Base-by-base conservation (phyloP, 2,113 vertebrate species). In the Cettia cetti region DNA sequence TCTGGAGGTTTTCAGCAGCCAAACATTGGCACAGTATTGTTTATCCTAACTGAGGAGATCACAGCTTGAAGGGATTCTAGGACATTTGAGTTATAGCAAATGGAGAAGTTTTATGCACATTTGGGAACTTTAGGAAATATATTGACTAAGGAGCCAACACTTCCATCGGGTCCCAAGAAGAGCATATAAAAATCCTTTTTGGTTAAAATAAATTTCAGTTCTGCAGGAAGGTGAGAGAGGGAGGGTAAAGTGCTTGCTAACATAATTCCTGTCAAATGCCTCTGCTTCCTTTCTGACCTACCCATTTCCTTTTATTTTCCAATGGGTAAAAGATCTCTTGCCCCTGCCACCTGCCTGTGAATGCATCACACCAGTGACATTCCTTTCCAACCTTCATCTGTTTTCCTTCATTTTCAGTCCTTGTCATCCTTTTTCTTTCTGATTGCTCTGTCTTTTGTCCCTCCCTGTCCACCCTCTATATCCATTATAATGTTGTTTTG, bases 1-100 rank as follows among this genome's bases (percentile, higher is more conserved):
- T 92, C 84, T 78, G 56, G 69, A 94, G 81, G 78, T 87, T 95
- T 93, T 65, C 50, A 27, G 87, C 69, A 87, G 69, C 60, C 81
- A 69, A 31, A 53, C 31, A 4, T 13, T 90, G 72, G 90, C 69
- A 89, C 54, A 42, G 21, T 16, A 1, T 61, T 82, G 82, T 94
- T 90, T 92, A 66, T 57, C 66, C 61, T 57, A 33, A 65, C 74
- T 66, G 95, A 71, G 71, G 65, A 77, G 72, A 81, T 63, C 47
- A 37, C 81, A 87, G 65, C 60, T 49, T 84, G 78, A 77, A 86
- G 80, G 28, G 79, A 82, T 76, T 86, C 49, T 33, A 86, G 63
- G 44, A 53, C 45, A 40, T 40, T 40, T 72, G 57, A 59, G 39
- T 66, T 80, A 68, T 2, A 68, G 68, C 39, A 59, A 61, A 72